Conservation (phyloP, 2,113 vertebrate genomes). For the Lasiurus borealis region DNA sequence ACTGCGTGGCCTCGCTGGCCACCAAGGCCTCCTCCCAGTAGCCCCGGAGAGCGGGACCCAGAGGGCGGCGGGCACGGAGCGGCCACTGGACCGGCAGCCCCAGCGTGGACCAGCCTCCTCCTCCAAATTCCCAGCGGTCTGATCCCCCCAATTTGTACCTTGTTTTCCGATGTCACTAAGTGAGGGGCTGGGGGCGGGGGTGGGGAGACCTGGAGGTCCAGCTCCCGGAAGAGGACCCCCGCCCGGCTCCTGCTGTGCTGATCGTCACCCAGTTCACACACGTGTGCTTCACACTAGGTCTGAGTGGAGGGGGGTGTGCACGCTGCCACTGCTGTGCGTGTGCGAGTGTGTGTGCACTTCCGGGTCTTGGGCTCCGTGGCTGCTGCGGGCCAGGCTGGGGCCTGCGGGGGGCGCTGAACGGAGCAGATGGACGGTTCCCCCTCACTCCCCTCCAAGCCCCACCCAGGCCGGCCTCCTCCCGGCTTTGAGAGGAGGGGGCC, state of each 20-base stretch:
- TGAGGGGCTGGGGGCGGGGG: conserved; percentile 22
- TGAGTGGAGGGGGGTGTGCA: conserved; percentile 79
- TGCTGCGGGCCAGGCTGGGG: conserved; percentile 63
- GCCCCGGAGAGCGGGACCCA: conserved; percentile 84
- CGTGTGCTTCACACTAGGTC: conserved; percentile 87
- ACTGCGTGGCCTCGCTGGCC: conserved; percentile 96
- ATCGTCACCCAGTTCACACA: conserved; percentile 84
- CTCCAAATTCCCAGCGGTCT: conserved; percentile 76
- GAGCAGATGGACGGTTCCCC: not conserved
- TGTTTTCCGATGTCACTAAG: conserved; percentile 82
- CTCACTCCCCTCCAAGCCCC: not conserved
- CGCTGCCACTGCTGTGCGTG: conserved; percentile 55
- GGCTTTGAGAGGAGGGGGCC: not conserved
- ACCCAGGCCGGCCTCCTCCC: not conserved
- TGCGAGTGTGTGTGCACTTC: conserved; percentile 61
- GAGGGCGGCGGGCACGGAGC: conserved; percentile 74
- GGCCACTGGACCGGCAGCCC: conserved; percentile 64
- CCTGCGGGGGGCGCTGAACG: not conserved
- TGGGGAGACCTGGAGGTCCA: conserved; percentile 36
- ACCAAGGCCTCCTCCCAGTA: conserved; percentile 99
- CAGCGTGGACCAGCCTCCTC: conserved; percentile 55
- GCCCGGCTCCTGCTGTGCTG: conserved; percentile 81
- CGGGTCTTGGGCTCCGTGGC: conserved; percentile 64
- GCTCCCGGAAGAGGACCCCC: conserved; percentile 55
- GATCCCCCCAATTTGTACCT: conserved; percentile 75